Evolutionary conservation across 2,113 vertebrate genomes (phyloP), one percentile per base, ranked within the genome.

Genomic region (Dasyornis broadbenti): DNA sequence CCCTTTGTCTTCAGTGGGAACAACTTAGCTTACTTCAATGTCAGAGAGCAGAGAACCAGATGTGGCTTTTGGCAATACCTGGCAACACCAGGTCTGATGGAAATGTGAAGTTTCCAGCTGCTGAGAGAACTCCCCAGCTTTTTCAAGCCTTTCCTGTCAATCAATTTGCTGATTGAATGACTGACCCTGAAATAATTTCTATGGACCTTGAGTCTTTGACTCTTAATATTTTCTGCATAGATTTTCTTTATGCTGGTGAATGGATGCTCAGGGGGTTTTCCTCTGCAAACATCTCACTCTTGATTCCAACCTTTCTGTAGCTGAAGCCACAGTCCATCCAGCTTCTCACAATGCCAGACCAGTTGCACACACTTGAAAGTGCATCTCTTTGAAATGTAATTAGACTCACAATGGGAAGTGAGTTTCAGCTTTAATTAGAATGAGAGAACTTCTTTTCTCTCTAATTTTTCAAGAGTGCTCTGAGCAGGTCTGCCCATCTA

Each of bases 361-460:
- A 59, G 45, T 86, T 56, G 40, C 35, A 57, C 26, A 27, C 26
- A 17, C 31, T 60, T 60, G 70, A 24, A 92, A 84, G n/a, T 84
- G 31, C 69, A 84, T 78, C 44, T 76, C 44, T 69, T 78, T 89
- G 44, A 84, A 95, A 82, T 65, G 30, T 20, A 89, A 87, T 87
- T 83, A 91, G 31, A n/a, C 16, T 89, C 21, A 47, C 65, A 88
- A 90, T 31, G 59, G 42, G 59, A 93, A 82, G 40, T 11, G 63
- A 94, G 22, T 84, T 87, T 91, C 70, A 57, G 53, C 14, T 94
- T 95, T 91, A 92, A 87, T 94, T 91, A 79, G 37, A 54, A 86
- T 68, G 53, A 61, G 17, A 54, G 14, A 86, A 73, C 6, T 94
- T 31, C 4, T 87, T 90, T 90, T 44, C 47, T 81, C 47, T 70